Conservation (phyloP, 2,888 invertebrate species). For the Orthonevra nobilis region DNA sequence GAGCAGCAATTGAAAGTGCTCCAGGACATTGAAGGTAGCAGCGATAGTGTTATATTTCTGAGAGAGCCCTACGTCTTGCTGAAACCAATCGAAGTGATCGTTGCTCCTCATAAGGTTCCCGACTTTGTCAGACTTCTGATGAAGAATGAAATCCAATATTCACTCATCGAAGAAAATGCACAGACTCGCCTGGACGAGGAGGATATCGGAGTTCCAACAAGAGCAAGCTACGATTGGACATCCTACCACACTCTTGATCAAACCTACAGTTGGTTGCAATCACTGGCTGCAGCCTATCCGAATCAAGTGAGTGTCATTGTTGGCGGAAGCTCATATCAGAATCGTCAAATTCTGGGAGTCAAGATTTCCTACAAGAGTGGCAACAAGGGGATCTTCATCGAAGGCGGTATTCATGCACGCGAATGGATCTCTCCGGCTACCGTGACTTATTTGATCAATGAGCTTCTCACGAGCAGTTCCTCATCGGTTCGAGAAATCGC, state of each 20-base stretch:
- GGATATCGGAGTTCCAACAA: constrained; percentile 78
- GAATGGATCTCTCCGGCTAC: constrained; percentile 88
- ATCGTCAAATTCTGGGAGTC: constrained; percentile 83
- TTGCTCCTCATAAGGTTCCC: constrained; percentile 73
- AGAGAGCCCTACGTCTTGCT: constrained; percentile 79
- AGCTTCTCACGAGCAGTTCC: constrained; percentile 82
- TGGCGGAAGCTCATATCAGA: constrained; percentile 83
- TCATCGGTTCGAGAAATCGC: constrained; percentile 80
- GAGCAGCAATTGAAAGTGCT: constrained; percentile 81
- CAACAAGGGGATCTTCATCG: constrained; percentile 82
- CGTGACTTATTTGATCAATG: constrained; percentile 83
- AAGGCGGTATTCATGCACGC: constrained; percentile 86
- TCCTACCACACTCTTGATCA: constrained; percentile 77
- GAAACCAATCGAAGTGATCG: constrained; percentile 81
- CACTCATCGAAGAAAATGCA: constrained; percentile 79
- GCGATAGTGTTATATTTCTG: constrained; percentile 81
- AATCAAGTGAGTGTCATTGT: constrained; percentile 80
- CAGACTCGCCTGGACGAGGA: constrained; percentile 74
- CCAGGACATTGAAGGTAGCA: constrained; percentile 79
- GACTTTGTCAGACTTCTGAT: constrained; percentile 70
- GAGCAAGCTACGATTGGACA: constrained; percentile 76
- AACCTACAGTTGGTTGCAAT: constrained; percentile 83
- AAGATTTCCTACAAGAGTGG: constrained; percentile 81
- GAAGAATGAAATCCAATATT: constrained; percentile 78
- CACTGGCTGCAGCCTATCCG: constrained; percentile 80